Conservation (phyloP, 2,888 invertebrate genomes). For the Scrobipalpa atriplicella region DNA sequence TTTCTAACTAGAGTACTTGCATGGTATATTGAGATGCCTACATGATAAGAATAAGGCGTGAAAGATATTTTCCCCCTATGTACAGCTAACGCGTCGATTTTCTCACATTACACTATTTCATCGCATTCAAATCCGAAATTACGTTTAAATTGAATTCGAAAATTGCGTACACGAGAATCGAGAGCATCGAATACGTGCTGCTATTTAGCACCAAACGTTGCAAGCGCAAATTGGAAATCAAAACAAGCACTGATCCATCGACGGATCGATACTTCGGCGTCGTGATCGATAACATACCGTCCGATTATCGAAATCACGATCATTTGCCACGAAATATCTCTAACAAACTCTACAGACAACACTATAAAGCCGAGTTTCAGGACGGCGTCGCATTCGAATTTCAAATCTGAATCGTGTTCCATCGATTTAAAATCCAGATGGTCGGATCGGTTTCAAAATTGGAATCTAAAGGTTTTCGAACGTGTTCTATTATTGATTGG, state of each 20-base stretch:
- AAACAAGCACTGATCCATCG: conserved; percentile 79
- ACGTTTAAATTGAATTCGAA: conserved; percentile 67
- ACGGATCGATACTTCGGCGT: conserved; percentile 74
- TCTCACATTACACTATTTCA: conserved; percentile 27
- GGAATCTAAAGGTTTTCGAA: conserved; percentile 34
- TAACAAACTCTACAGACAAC: conserved; percentile 39
- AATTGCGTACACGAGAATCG: conserved; percentile 66
- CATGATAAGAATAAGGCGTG: neutral
- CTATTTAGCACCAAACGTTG: conserved; percentile 79
- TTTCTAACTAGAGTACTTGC: no score
- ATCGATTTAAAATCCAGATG: conserved; percentile 39
- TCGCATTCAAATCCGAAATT: conserved; percentile 43
- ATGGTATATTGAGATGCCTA: neutral
- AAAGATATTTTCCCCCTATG: neutral
- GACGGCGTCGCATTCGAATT: conserved; percentile 35
- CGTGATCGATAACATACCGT: conserved; percentile 79
- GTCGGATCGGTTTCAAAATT: conserved; percentile 37
- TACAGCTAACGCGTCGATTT: conserved; percentile 16
- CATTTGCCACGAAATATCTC: conserved; percentile 53
- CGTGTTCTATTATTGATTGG: conserved; percentile 47
- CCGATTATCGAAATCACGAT: conserved; percentile 80
- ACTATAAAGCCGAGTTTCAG: conserved; percentile 43
- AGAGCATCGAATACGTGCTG: conserved; percentile 72
- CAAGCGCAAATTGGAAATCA: conserved; percentile 82
- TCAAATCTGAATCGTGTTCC: conserved; percentile 53